These are phyloP conservation scores for Herpailurus yagouaroundi DNA, from an alignment of 2,113 vertebrate genomes.

Conservation along the genomic window DNA sequence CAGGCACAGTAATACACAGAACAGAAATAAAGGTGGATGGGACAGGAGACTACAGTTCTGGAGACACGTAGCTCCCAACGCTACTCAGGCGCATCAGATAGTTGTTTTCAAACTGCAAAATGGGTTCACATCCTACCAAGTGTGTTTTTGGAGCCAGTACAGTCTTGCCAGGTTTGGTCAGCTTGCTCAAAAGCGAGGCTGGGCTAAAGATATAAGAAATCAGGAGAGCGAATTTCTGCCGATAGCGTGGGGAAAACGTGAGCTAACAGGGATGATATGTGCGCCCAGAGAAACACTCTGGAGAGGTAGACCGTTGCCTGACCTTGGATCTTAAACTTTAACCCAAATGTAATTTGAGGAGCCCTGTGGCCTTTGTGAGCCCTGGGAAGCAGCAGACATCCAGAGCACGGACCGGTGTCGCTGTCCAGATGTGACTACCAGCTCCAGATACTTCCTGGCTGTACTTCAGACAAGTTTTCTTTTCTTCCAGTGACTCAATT, in stretches of 20 bases:
- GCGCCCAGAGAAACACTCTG: background rate
- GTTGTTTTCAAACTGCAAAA: background rate
- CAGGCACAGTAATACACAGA: too few species aligned
- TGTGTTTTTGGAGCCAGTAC: background rate
- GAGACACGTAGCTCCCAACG: background rate
- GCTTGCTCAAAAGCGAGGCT: background rate
- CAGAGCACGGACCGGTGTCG: background rate
- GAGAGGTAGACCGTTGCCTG: background rate
- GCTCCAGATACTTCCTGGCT: background rate
- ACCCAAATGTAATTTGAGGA: background rate
- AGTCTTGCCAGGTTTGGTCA: background rate
- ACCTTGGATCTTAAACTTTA: too few species aligned
- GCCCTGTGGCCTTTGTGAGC: background rate
- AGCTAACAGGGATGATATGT: background rate
- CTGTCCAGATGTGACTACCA: too few species aligned
- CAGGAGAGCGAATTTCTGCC: background rate
- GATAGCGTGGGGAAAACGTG: fast-evolving
- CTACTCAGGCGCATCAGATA: too few species aligned
- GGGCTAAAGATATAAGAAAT: background rate
- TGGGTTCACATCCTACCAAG: background rate
- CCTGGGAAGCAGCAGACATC: background rate
- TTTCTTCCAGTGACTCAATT: background rate
- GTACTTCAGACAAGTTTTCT: too few species aligned
- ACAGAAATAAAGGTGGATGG: background rate
- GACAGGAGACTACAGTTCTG: background rate